Evolutionary conservation across 2,888 invertebrate species (phyloP), one percentile per base, ranked within the genome.

Genomic region (Agonopterix heracliana): DNA sequence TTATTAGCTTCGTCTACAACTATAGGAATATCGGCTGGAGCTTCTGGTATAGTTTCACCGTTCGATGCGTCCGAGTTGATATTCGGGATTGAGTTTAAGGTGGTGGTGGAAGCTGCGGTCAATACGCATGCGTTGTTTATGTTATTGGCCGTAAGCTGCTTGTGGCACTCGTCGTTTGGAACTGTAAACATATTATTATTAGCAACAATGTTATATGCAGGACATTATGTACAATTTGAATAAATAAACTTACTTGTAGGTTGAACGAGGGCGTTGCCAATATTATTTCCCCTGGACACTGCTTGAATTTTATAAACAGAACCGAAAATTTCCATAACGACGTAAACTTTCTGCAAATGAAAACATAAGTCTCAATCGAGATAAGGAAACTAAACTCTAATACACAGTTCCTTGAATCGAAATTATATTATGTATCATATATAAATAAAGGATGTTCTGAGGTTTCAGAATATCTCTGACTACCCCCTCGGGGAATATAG

Each of bases 291-390:
- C 41, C 74, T 72, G 47, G 92, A 91, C 0, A 94, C 93, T 0
- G 96, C 92, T 58, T 93, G 91, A 4, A 97, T 92, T 47, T 93
- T 92, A 56, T 93, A 92, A 1, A 95, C 94, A 26, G 92, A 90
- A 0, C 97, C 97, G 64, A 91, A 93, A 45, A 97, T 78, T 71
- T 97, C 97, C 56, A 96, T 91, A 2, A 96, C 93, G 8, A 93
- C 96, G 73, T 94, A 96, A 2, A 96, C 92, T 82, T 93, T 93
- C 91, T 92, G 80, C 12, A 77, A 82, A 62, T 77, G 26, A 26
- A 7, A 7, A 26, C 1, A 7, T 5, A 26, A 26, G 5, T 26
- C 26, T 26, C 26, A 26, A 26, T 26, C 5, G 26, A 5, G 7
- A 26, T 26, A 26, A 5, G 7, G 26, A 26, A 26, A 26, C 26